phyloP scores from a whole-genome alignment of 2,888 invertebrate genomes.

The Laothoe populi region DNA sequence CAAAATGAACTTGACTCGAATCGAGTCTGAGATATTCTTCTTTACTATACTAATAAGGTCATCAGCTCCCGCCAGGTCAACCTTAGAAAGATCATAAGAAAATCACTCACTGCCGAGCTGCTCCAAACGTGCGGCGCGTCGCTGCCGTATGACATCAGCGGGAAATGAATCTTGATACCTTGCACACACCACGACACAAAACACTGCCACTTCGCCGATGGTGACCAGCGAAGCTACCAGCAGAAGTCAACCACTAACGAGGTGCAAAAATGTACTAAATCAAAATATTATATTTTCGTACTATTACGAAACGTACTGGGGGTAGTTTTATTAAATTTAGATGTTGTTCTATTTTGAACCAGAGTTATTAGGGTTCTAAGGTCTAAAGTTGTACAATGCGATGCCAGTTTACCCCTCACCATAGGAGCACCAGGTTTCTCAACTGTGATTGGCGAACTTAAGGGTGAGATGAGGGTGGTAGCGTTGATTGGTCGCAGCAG shows the following conservation, averaged over 20 bases:
- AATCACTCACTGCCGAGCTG: constrained; percentile 71
- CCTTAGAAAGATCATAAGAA: not conserved
- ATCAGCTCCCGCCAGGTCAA: not conserved
- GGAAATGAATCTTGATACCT: constrained; percentile 83
- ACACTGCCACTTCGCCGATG: constrained; percentile 43
- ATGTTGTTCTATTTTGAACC: constrained; percentile 37
- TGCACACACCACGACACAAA: constrained; percentile 52
- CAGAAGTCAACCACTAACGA: constrained; percentile 31
- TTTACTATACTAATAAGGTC: too few species aligned
- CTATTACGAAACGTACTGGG: constrained; percentile 53
- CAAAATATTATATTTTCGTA: constrained; percentile 63
- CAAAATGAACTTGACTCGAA: too few species aligned
- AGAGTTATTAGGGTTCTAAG: not conserved
- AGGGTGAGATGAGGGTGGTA: constrained; percentile 60
- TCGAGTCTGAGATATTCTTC: too few species aligned
- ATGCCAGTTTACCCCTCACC: constrained; percentile 51
- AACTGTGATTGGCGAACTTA: constrained; percentile 58
- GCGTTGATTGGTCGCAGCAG: constrained; percentile 69
- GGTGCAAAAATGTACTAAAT: constrained; percentile 66
- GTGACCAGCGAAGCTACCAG: constrained; percentile 33
- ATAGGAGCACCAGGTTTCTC: constrained; percentile 67
- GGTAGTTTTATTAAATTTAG: constrained; percentile 62
- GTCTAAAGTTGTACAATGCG: constrained; percentile 34
- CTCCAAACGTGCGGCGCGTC: constrained; percentile 84
- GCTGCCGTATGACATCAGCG: constrained; percentile 83